phyloP scores from a whole-genome alignment of 2,797 vertebrate species.

The Dryobates pubescens region DNA sequence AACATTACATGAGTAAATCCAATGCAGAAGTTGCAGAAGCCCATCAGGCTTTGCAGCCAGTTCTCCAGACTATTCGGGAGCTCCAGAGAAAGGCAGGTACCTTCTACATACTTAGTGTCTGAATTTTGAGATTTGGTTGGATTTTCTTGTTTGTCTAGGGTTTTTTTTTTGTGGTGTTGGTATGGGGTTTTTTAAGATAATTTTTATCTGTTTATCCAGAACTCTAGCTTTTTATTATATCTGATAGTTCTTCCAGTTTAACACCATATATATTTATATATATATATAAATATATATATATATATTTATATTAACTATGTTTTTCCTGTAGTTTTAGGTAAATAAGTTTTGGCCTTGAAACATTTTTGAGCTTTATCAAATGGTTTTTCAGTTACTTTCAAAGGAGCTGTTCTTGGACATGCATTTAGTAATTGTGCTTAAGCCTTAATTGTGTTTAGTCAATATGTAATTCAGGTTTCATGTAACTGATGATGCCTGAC shows the following conservation, averaged over 20 bases:
- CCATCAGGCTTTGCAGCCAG: constrained; percentile 90
- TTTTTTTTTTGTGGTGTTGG: too few species aligned
- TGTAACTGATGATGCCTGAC: neutral
- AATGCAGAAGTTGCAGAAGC: constrained; percentile 95
- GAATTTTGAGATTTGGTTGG: neutral
- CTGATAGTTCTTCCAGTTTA: neutral
- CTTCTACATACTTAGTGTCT: neutral
- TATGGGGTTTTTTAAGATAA: too few species aligned
- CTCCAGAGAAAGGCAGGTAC: constrained; percentile 89
- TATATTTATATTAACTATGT: neutral
- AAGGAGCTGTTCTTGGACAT: neutral
- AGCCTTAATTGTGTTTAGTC: neutral
- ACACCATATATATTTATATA: too few species aligned
- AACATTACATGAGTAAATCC: constrained; percentile 98
- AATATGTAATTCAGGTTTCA: neutral
- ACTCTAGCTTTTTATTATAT: neutral
- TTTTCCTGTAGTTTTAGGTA: neutral
- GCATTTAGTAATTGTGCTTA: neutral
- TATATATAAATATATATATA: too few species aligned
- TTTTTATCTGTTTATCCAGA: neutral
- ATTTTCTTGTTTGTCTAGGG: too few species aligned
- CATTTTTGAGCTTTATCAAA: neutral
- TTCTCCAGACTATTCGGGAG: constrained; percentile 92
- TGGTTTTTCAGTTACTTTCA: neutral
- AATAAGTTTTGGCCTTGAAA: neutral